Conservation (phyloP, 2,113 vertebrate genomes). For the Dipodomys ordii region DNA sequence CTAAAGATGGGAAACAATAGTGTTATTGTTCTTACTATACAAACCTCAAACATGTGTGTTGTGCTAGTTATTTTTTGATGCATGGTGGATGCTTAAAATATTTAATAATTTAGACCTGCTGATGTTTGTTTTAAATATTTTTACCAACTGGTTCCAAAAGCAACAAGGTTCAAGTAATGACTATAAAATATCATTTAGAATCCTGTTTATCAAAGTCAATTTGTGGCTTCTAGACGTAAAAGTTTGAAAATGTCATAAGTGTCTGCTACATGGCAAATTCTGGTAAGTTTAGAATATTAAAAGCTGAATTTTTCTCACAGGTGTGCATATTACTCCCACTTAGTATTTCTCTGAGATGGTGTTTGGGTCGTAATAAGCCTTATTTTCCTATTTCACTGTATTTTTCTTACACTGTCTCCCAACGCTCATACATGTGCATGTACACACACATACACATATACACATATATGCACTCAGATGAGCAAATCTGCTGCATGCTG, state of each 20-base stretch:
- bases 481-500: background rate
- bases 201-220: constrained; percentile 9
- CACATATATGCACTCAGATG: background rate
- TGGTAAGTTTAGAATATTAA: constrained; percentile 1
- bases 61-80: background rate
- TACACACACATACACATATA: background rate
- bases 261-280: constrained; percentile 18
- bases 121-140: constrained; percentile 38
- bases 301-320: background rate
- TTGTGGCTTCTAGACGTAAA: constrained; percentile 26
- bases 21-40: constrained; percentile 38
- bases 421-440: background rate
- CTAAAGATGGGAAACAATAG: constrained; percentile 58
- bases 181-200: background rate
- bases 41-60: constrained; percentile 22
- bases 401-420: background rate
- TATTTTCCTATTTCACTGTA: constrained; percentile 26
- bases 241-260: constrained; percentile 44
- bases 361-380: background rate
- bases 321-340: background rate
- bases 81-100: constrained; percentile 41
- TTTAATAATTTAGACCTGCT: constrained; percentile 49
- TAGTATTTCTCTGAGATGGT: background rate
- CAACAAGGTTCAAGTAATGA: background rate
- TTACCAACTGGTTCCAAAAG: constrained; percentile 35